phyloP scores from a whole-genome alignment of 2,797 vertebrate genomes.

The Sebastes steindachneri region DNA sequence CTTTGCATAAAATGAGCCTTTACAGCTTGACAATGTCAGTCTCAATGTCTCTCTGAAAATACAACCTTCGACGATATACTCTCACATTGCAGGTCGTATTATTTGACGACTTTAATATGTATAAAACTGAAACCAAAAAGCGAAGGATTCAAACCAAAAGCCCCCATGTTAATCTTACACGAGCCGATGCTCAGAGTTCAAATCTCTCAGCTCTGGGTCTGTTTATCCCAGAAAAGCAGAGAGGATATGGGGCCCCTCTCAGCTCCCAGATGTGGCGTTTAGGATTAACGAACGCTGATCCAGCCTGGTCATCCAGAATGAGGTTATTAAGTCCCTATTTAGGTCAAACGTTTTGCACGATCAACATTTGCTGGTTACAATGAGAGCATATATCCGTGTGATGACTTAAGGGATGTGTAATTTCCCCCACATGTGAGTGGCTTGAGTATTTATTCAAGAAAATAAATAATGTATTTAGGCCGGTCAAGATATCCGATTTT shows the following conservation, averaged over 20 bases:
- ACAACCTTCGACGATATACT: background rate
- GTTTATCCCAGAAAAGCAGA: slow-evolving; percentile 38
- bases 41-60: background rate
- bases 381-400: background rate
- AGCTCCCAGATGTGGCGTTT: slow-evolving; percentile 67
- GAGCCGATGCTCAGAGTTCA: slow-evolving; percentile 8
- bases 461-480: background rate
- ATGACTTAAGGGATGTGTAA: background rate
- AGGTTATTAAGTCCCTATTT: slow-evolving; percentile 60
- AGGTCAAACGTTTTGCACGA: slow-evolving; percentile 55
- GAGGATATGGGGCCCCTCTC: slow-evolving; percentile 26
- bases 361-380: background rate
- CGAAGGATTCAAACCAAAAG: slow-evolving; percentile 9
- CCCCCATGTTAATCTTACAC: slow-evolving; percentile 15
- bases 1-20: background rate
- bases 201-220: slow-evolving; percentile 27
- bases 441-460: background rate
- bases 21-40: background rate
- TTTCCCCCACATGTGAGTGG: background rate
- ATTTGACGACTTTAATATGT: background rate
- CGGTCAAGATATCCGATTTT: no score
- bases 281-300: slow-evolving; percentile 71
- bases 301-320: slow-evolving; percentile 54
- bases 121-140: background rate
- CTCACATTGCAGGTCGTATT: background rate